Evolutionary conservation across 2,113 vertebrate species (phyloP), one percentile per base, ranked within the genome.

Genomic region (Aythya baeri): DNA sequence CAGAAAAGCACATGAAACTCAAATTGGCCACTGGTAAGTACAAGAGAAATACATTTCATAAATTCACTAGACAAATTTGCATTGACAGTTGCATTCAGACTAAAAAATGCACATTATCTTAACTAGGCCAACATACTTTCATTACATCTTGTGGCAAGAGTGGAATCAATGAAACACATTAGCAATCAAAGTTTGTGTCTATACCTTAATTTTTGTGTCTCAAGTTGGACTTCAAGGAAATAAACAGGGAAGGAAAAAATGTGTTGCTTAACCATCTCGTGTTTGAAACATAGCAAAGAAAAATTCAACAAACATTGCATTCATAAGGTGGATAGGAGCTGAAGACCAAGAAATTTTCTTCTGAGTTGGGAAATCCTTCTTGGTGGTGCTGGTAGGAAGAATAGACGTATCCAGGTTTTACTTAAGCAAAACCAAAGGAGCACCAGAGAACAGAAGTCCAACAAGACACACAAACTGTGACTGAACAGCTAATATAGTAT

Each of bases 281-380:
- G 11, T 54, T 61, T 14, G 52, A 11, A 38, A 9, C 11, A 55
- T 9, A n/a, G 3, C 17, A 68, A 29, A 54, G n/a, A 58, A 18
- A 67, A 61, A 17, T 32, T 4, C 23, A 49, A 32, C 14, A 68
- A 44, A 27, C 17, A 9, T 32, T 16, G 7, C 11, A 22, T 21
- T 61, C 13, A 6, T 7, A 3, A 23, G 3, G 7, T 36, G 4
- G 1, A 4, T 44, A 54, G 44, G 17, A 75, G 52, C 7, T 3
- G 27, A 75, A 15, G 15, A 29, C 7, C 5, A 38, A 67, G 13
- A 82, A 44, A 26, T 31, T 82, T 81, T 67, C 6, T 54, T 27
- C 31, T 22, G 13, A 17, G 9, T 10, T 62, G 6, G 11, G 17
- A 44, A 18, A 27, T 13, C 4, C 7, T 74, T 80, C n/a, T 13